phyloP scores from a whole-genome alignment of 2,888 invertebrate species.

The Platycheirus albimanus region DNA sequence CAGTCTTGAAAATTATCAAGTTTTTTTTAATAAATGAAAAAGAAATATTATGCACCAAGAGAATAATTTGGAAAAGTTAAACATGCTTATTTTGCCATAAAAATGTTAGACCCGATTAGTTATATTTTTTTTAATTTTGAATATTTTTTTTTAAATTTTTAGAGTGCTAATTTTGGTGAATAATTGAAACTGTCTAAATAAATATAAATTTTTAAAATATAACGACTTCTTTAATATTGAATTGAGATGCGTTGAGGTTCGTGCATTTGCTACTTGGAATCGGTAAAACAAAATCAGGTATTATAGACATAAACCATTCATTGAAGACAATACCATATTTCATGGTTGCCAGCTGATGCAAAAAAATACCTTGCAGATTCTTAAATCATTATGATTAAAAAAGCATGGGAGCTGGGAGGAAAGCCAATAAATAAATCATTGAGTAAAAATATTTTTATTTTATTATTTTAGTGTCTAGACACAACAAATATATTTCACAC shows the following conservation, averaged over 20 bases:
- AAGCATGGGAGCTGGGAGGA: no score
- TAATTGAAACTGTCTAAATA: neutral
- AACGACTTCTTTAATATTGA: no score
- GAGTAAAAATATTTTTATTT: no score
- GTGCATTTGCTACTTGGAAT: neutral
- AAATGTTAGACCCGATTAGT: constrained; percentile 29
- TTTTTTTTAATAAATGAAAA: no score
- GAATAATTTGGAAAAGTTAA: neutral
- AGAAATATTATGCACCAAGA: no score
- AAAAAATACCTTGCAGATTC: neutral
- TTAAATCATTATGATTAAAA: no score
- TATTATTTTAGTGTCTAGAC: no score
- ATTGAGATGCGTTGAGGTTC: no score
- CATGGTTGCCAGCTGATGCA: neutral
- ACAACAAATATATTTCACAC: no score
- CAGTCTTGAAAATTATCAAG: no score
- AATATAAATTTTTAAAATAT: no score
- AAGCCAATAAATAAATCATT: no score
- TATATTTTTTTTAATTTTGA: constrained; percentile 9
- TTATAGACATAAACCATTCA: neutral
- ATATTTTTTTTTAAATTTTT: constrained; percentile 26
- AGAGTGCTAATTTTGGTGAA: neutral
- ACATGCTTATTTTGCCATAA: neutral
- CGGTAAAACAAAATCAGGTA: neutral
- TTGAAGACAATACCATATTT: neutral